Evolutionary conservation across 2,888 invertebrate genomes (phyloP).

Genomic region (Cephus runcator): DNA sequence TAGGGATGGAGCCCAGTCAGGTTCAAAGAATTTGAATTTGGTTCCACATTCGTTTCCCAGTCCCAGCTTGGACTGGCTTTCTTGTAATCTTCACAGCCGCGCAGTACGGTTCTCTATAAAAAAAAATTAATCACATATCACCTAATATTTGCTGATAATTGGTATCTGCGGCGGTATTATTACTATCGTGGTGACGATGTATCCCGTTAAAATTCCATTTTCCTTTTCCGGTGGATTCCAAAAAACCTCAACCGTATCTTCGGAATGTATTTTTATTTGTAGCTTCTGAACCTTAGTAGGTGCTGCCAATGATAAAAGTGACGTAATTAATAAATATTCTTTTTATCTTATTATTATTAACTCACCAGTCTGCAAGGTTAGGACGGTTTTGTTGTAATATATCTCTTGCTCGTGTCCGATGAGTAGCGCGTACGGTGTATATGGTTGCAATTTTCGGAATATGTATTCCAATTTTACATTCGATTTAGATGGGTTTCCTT

Average conservation of each 20-base stretch:
- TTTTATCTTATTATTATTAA: not conserved
- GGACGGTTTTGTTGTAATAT: no score
- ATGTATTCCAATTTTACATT: no score
- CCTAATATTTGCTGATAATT: no score
- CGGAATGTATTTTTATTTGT: not conserved
- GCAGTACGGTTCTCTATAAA: conserved; percentile 5
- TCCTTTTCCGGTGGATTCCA: conserved; percentile 36
- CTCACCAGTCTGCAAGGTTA: no score
- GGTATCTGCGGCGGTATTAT: not conserved
- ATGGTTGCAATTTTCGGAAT: no score
- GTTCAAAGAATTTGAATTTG: not conserved
- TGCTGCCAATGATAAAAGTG: conserved; percentile 19
- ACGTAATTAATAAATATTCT: not conserved
- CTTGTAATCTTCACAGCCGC: not conserved
- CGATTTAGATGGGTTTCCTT: no score
- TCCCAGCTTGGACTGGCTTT: not conserved
- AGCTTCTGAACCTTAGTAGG: conserved; percentile 31
- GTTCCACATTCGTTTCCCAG: not conserved
- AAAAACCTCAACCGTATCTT: conserved; percentile 2
- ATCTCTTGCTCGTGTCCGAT: no score
- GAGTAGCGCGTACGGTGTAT: no score
- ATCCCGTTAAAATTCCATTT: conserved; percentile 32
- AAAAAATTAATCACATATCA: not conserved
- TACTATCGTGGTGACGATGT: conserved; percentile 36
- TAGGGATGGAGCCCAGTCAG: conserved; percentile 31